These are phyloP conservation scores for Brachynemurus nebulosus DNA, from an alignment of 2,888 invertebrate genomes.

Conservation along the genomic window DNA sequence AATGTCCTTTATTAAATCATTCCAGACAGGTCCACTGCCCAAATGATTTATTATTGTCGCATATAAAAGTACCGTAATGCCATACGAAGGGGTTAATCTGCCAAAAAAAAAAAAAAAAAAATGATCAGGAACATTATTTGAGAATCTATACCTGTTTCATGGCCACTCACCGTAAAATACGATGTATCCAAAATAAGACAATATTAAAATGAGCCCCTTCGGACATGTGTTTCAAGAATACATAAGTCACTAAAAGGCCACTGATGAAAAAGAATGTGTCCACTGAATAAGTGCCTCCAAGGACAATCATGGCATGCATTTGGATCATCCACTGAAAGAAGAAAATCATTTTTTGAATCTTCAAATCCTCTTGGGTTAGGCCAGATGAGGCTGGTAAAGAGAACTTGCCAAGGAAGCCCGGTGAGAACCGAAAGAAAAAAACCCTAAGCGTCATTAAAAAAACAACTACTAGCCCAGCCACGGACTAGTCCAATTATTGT, in stretches of 20 bases:
- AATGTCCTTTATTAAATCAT: constrained; percentile 15
- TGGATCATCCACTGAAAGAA: constrained; percentile 27
- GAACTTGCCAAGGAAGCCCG: too few species aligned
- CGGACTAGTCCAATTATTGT: too few species aligned
- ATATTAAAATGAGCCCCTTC: constrained; percentile 27
- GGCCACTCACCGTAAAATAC: constrained; percentile 30
- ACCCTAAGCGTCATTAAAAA: too few species aligned
- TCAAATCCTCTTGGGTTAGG: too few species aligned
- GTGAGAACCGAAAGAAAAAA: too few species aligned
- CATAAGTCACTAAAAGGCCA: constrained; percentile 30
- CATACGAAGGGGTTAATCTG: constrained; percentile 35
- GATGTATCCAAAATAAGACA: constrained; percentile 29
- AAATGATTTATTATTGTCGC: constrained; percentile 32
- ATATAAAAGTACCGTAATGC: constrained; percentile 30
- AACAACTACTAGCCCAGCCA: too few species aligned
- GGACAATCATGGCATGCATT: constrained; percentile 29
- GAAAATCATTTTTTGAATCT: too few species aligned
- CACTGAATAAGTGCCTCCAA: constrained; percentile 31
- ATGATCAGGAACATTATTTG: too few species aligned
- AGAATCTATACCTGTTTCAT: not conserved
- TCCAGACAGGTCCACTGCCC: constrained; percentile 36
- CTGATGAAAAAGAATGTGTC: constrained; percentile 34
- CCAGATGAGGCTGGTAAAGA: too few species aligned
- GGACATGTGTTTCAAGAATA: constrained; percentile 27
- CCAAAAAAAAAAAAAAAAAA: constrained; percentile 3